These are phyloP conservation scores for Rhabditoides inermis DNA, from an alignment of 2,888 invertebrate species.

Conservation along the genomic window DNA sequence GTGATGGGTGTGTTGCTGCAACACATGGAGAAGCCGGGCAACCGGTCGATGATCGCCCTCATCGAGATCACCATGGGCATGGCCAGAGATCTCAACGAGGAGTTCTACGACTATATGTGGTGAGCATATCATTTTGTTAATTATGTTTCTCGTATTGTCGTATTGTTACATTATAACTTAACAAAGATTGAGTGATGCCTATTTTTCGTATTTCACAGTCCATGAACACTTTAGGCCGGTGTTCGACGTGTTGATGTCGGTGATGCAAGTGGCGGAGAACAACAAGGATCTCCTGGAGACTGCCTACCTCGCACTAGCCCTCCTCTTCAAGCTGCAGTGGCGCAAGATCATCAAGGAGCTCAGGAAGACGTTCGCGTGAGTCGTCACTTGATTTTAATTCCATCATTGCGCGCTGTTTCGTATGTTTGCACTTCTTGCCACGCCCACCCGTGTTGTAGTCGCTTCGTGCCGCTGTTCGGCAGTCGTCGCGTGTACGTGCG, in stretches of 20 bases:
- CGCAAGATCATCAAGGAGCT: conserved; percentile 73
- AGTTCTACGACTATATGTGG: conserved; percentile 35
- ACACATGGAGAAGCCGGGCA: conserved; percentile 64
- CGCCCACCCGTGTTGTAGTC: conserved; percentile 26
- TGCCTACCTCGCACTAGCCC: conserved; percentile 75
- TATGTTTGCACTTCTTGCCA: no score
- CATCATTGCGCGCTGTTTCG: no score
- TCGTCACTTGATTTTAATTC: not conserved
- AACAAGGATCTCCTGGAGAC: conserved; percentile 61
- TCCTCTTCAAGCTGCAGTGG: conserved; percentile 81
- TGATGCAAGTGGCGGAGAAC: no score
- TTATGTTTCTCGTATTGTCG: conserved; percentile 16
- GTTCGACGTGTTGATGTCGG: no score
- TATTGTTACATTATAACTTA: not conserved
- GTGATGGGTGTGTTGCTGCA: conserved; percentile 61
- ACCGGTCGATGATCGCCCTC: conserved; percentile 17
- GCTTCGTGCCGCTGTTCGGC: conserved; percentile 63
- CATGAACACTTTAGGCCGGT: conserved; percentile 9
- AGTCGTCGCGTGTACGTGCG: conserved; percentile 74
- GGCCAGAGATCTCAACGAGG: conserved; percentile 33
- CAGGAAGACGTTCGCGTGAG: conserved; percentile 46
- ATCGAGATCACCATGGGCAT: conserved; percentile 31
- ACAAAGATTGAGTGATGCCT: no score
- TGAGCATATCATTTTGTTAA: conserved; percentile 21
- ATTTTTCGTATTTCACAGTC: not conserved